Percentiles rank a stretch among this genome's conserved stretches.
Conservation (phyloP, 2,888 invertebrate genomes). For the Stegana nigrithorax region DNA sequence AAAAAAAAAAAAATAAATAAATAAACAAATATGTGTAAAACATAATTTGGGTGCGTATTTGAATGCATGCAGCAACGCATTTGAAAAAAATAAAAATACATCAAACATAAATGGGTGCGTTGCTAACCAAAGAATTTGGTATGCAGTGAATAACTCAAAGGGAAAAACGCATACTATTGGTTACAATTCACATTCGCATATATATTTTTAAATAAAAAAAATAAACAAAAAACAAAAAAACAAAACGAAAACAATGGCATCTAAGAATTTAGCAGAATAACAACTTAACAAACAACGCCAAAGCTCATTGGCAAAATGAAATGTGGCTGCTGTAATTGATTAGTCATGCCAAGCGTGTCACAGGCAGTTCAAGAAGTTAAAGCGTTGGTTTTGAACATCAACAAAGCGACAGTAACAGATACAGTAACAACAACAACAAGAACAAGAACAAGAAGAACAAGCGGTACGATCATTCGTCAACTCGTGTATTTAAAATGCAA, state of each 20-base stretch:
- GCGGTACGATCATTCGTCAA: constrained; percentile 2
- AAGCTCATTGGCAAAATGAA: constrained; percentile 8
- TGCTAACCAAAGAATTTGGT: no score
- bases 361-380: constrained; percentile 2
- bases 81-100: no score
- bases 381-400: constrained; percentile 3
- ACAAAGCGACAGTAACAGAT: constrained; percentile 20
- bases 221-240: constrained; percentile 12
- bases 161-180: no score
- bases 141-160: no score
- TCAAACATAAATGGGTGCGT: no score
- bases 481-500: constrained; percentile 59
- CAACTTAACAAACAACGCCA: not conserved
- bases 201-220: constrained; percentile 6
- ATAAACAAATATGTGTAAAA: no score
- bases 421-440: constrained; percentile 1
- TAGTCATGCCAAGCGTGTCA: constrained; percentile 18
- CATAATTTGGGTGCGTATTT: no score
- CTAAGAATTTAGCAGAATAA: not conserved
- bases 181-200: no score
- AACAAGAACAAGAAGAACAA: constrained; percentile 15
- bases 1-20: not conserved
- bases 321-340: constrained; percentile 6
- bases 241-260: constrained; percentile 9
- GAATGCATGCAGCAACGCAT: no score